These are phyloP conservation scores for Actenoides hombroni DNA, from an alignment of 2,113 vertebrate species.

Conservation along the genomic window DNA sequence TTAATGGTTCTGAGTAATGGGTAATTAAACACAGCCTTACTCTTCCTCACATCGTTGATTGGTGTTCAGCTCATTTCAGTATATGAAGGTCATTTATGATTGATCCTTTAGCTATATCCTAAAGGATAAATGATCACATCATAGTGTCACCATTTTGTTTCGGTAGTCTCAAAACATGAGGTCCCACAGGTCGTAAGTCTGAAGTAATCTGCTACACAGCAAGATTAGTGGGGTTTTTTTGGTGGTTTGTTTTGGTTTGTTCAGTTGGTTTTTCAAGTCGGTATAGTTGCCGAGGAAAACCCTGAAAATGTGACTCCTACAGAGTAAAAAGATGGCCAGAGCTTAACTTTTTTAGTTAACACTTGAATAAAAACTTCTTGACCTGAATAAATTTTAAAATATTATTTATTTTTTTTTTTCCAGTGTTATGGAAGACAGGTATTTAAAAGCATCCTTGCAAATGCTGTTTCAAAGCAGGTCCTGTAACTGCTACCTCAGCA, in stretches of 20 bases:
- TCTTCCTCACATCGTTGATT: background rate
- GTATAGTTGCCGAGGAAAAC: background rate
- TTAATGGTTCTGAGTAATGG: background rate
- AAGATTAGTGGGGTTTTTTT: background rate
- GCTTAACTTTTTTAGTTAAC: background rate
- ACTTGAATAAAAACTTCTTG: background rate
- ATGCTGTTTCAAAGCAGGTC: background rate
- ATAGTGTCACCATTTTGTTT: background rate
- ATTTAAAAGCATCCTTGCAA: background rate
- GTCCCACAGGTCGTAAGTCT: background rate
- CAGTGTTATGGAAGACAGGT: rapidly evolving
- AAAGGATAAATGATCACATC: background rate
- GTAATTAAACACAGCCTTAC: background rate
- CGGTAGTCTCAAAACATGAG: background rate
- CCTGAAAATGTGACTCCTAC: background rate
- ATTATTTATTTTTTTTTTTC: background rate
- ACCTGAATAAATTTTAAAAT: background rate
- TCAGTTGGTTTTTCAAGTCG: no score
- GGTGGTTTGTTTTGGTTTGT: no score
- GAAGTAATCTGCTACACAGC: background rate
- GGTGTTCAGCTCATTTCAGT: background rate
- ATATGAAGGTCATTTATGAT: background rate
- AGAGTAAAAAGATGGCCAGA: background rate
- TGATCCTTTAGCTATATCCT: background rate
- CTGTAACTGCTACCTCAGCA: background rate